A percentile compares a stretch with the other conserved stretches of the same genome.
Evolutionary conservation across 1,140 invertebrate species (phyloP).

Genomic region (Heliconius eleuchia): DNA sequence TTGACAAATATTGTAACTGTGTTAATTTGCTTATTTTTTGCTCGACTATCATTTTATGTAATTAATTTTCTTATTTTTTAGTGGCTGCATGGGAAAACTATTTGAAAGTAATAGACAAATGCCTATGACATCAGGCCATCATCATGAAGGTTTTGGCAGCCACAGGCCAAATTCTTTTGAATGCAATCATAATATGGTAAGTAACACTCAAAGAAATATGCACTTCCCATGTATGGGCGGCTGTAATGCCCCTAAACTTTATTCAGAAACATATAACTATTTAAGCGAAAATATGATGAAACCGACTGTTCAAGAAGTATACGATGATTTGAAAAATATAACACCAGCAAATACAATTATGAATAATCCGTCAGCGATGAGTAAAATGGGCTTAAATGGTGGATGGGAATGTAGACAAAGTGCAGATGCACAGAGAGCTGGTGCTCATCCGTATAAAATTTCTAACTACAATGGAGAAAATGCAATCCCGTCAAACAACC

Average conservation of each 20-base stretch:
- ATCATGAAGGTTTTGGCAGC: conserved; percentile 41
- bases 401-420: not conserved
- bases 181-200: not conserved
- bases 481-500: not conserved
- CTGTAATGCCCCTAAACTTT: conserved; percentile 64
- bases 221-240: conserved; percentile 51
- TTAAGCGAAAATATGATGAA: conserved; percentile 67
- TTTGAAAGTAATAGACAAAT: conserved; percentile 54
- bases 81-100: conserved; percentile 75
- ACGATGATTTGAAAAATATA: conserved; percentile 65
- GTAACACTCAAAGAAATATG: conserved; percentile 19
- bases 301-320: conserved; percentile 68
- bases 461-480: conserved; percentile 10
- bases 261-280: conserved; percentile 66
- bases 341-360: conserved; percentile 61
- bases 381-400: conserved; percentile 48
- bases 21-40: too few relatives aligned
- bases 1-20: too few relatives aligned
- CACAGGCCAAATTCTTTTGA: conserved; percentile 31
- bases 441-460: conserved; percentile 11
- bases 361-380: conserved; percentile 55
- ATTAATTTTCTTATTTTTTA: conserved; percentile 45
- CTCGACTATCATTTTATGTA: not conserved
- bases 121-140: conserved; percentile 34
- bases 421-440: not conserved